Base-by-base conservation (phyloP, 2,888 invertebrate species). In the Rhopalosiphum nymphaeae region DNA sequence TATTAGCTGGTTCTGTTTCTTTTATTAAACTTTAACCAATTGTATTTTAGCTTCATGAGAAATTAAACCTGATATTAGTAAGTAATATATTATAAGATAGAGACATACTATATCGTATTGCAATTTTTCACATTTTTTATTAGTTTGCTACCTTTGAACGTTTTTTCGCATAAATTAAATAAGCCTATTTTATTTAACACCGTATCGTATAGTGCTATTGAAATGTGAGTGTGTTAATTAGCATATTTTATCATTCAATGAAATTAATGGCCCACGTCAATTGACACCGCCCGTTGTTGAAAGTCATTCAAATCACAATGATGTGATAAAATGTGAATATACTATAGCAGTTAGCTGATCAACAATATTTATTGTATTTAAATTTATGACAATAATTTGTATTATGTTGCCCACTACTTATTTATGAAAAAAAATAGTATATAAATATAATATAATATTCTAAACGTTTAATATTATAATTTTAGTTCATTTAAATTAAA, bases 221-320 rank as follows among this genome's bases (percentile, higher is more conserved):
- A 88, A 67, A 92, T 87, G 57, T 86, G 36, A 67, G 10, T 42
- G 10, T 42, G 67, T 67, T 88, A 92, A 92, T 88, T 92, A 67
- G 53, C 92, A 53, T 92, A 88, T 92, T 88, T 67, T 88, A 92
- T 92, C 49, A 42, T 16, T 53, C 67, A 67, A 67, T 67, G 29
- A 67, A 92, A 92, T 92, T 92, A 88, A 92, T 92, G 67, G 49
- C 67, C 53, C 92, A 53, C 78, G 92, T 88, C 92, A 88, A 92
- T 88, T 67, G 53, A 92, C 88, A 88, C 87, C 88, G 53, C 67
- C 92, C 87, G 67, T 88, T 78, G 92, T 67, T 88, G 87, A 53
- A 92, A 92, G 36, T 61, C 46, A 88, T 88, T 92, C n/a, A 92
- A 92, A 92, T 88, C 53, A 88, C 42, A 11, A 67, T 25, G 1